phyloP scores from a whole-genome alignment of 2,888 invertebrate species.

The Andrena flavipes region DNA sequence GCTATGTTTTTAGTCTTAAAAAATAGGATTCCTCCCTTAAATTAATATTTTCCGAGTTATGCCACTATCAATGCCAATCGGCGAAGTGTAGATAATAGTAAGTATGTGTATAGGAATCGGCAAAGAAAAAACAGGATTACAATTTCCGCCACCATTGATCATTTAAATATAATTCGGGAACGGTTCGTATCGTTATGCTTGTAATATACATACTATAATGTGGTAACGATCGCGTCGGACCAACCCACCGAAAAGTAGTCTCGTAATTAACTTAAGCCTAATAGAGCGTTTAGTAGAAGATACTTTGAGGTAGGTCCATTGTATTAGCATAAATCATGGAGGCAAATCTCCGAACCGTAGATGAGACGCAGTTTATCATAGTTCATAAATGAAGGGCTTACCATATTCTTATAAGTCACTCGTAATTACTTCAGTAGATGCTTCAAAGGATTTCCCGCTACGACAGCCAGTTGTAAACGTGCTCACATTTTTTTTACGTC shows the following conservation, averaged over 20 bases:
- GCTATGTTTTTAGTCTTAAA: no score
- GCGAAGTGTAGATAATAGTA: no score
- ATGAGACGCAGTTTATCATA: constrained; percentile 73
- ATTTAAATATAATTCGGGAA: constrained; percentile 53
- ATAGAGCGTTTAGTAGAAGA: constrained; percentile 78
- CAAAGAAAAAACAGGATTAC: no score
- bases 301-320: constrained; percentile 74
- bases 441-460: constrained; percentile 55
- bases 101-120: no score
- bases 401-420: constrained; percentile 59
- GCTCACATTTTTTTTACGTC: constrained; percentile 30
- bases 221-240: constrained; percentile 69
- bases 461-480: constrained; percentile 21
- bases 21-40: no score
- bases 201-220: constrained; percentile 73
- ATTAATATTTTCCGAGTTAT: no score
- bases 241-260: constrained; percentile 68
- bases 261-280: constrained; percentile 80
- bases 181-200: constrained; percentile 57
- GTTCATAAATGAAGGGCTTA: constrained; percentile 73
- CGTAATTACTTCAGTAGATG: constrained; percentile 63
- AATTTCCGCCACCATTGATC: constrained; percentile 7
- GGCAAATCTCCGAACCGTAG: constrained; percentile 64
- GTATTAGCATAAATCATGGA: constrained; percentile 80
- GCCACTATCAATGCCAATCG: no score